Conservation (phyloP, 1,140 invertebrate species). For the Euura lappo region DNA sequence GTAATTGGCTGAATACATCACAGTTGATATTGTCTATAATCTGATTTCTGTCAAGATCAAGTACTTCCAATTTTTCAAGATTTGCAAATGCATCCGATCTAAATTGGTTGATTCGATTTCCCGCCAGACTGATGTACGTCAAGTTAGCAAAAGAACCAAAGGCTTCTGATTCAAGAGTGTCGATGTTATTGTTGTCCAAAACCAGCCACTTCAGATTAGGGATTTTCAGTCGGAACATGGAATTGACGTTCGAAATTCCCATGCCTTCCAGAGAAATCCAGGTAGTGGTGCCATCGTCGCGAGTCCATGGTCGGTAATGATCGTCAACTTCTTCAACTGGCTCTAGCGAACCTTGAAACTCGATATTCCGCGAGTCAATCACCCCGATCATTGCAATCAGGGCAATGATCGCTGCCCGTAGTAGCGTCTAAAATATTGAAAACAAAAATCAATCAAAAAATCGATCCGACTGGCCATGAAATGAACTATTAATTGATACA, state of each 20-base stretch:
- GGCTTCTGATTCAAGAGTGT: background rate
- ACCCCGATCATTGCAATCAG: background rate
- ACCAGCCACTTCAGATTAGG: background rate
- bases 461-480: too few relatives aligned
- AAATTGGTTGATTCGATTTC: background rate
- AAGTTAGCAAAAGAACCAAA: background rate
- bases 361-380: background rate
- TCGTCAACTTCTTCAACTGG: background rate
- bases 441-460: too few relatives aligned
- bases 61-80: background rate
- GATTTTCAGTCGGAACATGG: background rate
- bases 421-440: background rate
- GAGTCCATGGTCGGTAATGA: background rate
- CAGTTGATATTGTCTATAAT: background rate
- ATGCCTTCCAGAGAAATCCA: background rate
- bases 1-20: background rate
- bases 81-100: background rate
- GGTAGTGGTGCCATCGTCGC: background rate
- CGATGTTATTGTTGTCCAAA: background rate
- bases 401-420: background rate
- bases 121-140: background rate
- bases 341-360: background rate
- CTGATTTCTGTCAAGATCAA: background rate
- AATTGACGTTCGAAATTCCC: background rate
- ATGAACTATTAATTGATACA: too few relatives aligned